Evolutionary conservation across 2,888 invertebrate genomes (phyloP).

Genomic region (Chironomus riparius): DNA sequence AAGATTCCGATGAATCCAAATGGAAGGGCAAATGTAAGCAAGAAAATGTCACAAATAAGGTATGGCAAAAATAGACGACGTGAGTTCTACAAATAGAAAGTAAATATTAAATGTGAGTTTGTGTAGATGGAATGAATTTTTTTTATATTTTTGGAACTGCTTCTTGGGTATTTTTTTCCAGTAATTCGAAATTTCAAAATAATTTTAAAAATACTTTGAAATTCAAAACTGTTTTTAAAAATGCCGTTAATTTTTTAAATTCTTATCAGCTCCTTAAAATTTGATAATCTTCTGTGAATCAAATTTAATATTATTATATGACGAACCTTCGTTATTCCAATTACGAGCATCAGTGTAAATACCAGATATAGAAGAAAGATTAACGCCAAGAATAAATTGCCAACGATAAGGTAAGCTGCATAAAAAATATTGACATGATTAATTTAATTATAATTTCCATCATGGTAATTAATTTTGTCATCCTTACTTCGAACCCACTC

Average conservation of each 20-base stretch:
- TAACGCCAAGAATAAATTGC: background rate
- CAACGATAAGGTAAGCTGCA: slow-evolving; percentile 7
- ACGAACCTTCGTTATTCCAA: slow-evolving; percentile 8
- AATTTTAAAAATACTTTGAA: background rate
- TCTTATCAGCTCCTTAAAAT: no score
- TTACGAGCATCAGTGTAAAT: background rate
- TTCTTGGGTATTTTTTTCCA: background rate
- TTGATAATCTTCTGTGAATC: no score
- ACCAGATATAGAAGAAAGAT: background rate
- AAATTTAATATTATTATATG: no score
- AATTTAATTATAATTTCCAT: background rate
- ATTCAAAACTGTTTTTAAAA: background rate
- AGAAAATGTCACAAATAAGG: slow-evolving; percentile 4
- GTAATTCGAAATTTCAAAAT: no score
- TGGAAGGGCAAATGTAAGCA: background rate
- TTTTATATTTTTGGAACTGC: no score
- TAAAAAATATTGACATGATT: background rate
- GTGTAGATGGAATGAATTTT: background rate
- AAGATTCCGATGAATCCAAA: slow-evolving; percentile 15
- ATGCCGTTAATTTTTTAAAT: background rate
- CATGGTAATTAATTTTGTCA: background rate
- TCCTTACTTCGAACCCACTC: slow-evolving; percentile 6
- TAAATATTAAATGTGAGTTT: background rate
- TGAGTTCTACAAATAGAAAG: slow-evolving; percentile 3
- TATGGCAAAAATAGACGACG: slow-evolving; percentile 4